phyloP scores from a whole-genome alignment of 2,113 vertebrate species.

The Chroicocephalus ridibundus region DNA sequence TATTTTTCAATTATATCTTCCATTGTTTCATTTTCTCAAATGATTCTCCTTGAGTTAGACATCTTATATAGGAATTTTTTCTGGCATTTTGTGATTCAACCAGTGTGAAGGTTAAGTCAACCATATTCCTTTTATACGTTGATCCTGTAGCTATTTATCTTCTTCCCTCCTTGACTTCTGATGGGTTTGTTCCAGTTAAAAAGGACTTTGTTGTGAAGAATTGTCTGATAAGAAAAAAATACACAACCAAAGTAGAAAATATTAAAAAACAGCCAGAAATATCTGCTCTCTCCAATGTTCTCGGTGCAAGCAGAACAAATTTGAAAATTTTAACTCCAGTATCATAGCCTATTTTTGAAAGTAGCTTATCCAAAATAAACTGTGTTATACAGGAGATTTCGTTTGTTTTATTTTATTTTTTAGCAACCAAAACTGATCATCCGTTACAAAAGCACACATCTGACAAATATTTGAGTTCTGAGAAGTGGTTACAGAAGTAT shows the following conservation, averaged over 20 bases:
- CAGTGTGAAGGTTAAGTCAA: not conserved
- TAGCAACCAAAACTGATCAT: not conserved
- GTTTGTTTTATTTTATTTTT: not conserved
- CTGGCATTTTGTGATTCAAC: not conserved
- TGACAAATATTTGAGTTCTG: slow-evolving; percentile 74
- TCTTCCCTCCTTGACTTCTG: not conserved
- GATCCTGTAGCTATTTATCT: not conserved
- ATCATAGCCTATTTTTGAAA: not conserved
- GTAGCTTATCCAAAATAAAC: not conserved
- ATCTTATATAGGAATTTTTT: not conserved
- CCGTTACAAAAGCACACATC: not conserved
- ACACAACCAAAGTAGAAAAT: not conserved
- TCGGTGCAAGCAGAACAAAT: not conserved
- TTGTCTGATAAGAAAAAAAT: not conserved
- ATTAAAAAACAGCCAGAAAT: not conserved
- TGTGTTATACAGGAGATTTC: not conserved
- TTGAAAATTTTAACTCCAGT: not conserved
- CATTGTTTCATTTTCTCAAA: not conserved
- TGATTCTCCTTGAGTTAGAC: not conserved
- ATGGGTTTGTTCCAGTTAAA: not conserved
- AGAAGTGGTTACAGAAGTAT: slow-evolving; percentile 76
- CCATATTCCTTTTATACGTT: not conserved
- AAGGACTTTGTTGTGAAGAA: not conserved
- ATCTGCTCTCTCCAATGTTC: not conserved
- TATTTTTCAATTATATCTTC: not conserved